A percentile compares a stretch with the other conserved stretches of the same genome.
These are phyloP conservation scores for Eulithis testata DNA, from an alignment of 2,888 invertebrate genomes.

Conservation along the genomic window DNA sequence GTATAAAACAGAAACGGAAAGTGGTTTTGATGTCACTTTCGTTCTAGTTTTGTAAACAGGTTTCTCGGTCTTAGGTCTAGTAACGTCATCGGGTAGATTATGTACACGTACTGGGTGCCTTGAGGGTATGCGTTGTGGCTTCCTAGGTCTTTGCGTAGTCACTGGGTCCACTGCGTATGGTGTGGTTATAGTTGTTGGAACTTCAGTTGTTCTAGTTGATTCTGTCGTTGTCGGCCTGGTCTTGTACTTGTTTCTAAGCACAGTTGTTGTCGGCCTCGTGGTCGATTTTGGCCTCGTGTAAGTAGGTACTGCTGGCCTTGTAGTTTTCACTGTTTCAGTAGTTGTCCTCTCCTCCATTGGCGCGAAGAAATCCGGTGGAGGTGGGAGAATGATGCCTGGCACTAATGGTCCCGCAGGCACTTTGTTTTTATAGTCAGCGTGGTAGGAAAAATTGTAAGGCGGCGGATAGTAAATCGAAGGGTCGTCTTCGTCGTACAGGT, in stretches of 20 bases:
- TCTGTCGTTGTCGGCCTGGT: conserved; percentile 74
- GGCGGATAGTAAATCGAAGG: conserved; percentile 96
- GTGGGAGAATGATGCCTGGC: conserved; percentile 94
- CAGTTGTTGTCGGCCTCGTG: conserved; percentile 54
- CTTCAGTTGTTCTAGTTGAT: conserved; percentile 66
- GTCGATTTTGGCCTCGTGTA: conserved; percentile 67
- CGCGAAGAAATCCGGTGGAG: conserved; percentile 94
- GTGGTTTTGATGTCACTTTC: conserved; percentile 79
- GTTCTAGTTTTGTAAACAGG: conserved; percentile 76
- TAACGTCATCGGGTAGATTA: conserved; percentile 70
- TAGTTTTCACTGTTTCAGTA: conserved; percentile 62
- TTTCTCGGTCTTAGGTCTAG: conserved; percentile 74
- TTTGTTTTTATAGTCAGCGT: conserved; percentile 89
- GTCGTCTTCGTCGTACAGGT: conserved; percentile 94
- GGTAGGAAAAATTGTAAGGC: conserved; percentile 94
- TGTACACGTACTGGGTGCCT: conserved; percentile 76
- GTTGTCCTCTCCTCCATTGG: conserved; percentile 84
- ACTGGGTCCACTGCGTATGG: conserved; percentile 70
- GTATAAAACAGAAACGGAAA: conserved; percentile 78
- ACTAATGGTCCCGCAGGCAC: conserved; percentile 94
- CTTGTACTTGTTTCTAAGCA: conserved; percentile 71
- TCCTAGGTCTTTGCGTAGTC: conserved; percentile 69
- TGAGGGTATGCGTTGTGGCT: conserved; percentile 71
- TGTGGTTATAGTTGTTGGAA: conserved; percentile 71
- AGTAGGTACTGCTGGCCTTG: conserved; percentile 56